These are phyloP conservation scores for Montipora foliosa DNA, from an alignment of 64 coral and sea anemone species.

Conservation along the genomic window DNA sequence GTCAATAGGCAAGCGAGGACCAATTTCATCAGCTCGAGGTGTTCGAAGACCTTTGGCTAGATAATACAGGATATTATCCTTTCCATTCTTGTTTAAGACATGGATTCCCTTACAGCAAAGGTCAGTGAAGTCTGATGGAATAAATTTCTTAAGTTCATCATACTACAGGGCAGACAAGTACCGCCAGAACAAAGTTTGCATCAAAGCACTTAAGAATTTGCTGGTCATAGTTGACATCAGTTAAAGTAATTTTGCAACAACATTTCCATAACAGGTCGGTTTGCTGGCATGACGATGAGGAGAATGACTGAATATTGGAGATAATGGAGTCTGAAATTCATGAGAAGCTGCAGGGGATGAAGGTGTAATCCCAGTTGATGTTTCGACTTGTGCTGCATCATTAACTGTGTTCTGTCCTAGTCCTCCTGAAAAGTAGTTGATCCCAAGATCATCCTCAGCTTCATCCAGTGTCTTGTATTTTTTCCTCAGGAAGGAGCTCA, in stretches of 20 bases:
- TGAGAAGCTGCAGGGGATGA: background rate
- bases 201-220: background rate
- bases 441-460: slow-evolving; percentile 46
- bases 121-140: slow-evolving; percentile 41
- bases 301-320: slow-evolving; percentile 59
- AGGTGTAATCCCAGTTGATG: background rate
- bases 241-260: slow-evolving; percentile 38
- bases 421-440: slow-evolving; percentile 34
- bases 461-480: slow-evolving; percentile 52
- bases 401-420: background rate
- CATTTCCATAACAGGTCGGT: slow-evolving; percentile 5
- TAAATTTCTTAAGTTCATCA: background rate
- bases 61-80: slow-evolving; percentile 51
- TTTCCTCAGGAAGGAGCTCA: slow-evolving; percentile 8
- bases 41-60: slow-evolving; percentile 44
- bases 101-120: slow-evolving; percentile 27
- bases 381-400: slow-evolving; percentile 16
- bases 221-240: background rate
- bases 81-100: slow-evolving; percentile 34
- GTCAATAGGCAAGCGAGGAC: slow-evolving; percentile 59
- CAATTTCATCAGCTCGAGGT: background rate
- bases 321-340: background rate
- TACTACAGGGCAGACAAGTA: background rate
- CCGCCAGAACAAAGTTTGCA: slow-evolving; percentile 30
- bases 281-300: slow-evolving; percentile 8